Conservation (phyloP, 2,113 vertebrate species). For the Oplegnathus fasciatus region DNA sequence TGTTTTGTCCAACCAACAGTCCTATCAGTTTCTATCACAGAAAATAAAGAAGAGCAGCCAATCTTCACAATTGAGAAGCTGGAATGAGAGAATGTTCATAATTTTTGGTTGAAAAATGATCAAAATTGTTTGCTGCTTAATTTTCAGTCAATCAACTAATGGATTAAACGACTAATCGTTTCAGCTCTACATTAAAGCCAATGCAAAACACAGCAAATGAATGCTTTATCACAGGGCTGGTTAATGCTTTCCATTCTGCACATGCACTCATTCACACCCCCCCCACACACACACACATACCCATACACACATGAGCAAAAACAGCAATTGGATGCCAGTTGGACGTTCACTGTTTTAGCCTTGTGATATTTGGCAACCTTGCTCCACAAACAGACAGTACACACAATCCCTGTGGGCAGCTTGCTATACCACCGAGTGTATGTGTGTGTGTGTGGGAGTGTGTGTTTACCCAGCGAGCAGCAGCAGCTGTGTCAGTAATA, state of each 20-base stretch:
- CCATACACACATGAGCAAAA: slow-evolving; percentile 50
- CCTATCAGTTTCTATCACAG: not conserved
- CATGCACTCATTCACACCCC: slow-evolving; percentile 12
- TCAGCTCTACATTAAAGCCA: not conserved
- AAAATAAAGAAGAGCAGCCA: not conserved
- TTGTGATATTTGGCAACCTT: slow-evolving; percentile 78
- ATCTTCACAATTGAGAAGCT: not conserved
- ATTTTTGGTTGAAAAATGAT: not conserved
- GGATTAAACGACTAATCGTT: not conserved
- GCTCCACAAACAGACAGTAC: slow-evolving; percentile 78
- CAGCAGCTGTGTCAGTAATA: slow-evolving; percentile 84
- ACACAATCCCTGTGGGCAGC: slow-evolving; percentile 73
- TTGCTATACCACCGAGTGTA: slow-evolving; percentile 67
- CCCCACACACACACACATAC: slow-evolving; percentile 52
- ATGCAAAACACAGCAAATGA: slow-evolving; percentile 11
- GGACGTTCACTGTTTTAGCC: slow-evolving; percentile 67
- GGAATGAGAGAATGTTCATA: not conserved
- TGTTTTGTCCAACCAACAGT: not conserved
- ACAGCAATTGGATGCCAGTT: slow-evolving; percentile 69
- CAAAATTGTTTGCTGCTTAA: not conserved
- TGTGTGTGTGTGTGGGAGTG: slow-evolving; percentile 54
- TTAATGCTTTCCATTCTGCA: slow-evolving; percentile 33
- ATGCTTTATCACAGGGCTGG: slow-evolving; percentile 12
- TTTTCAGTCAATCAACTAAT: not conserved
- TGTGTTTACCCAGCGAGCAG: slow-evolving; percentile 78